Evolutionary conservation across 92 coral and sea anemone genomes (phyloP), one percentile per base, ranked within the genome.

Genomic region (Umimayanthus chanpuru): DNA sequence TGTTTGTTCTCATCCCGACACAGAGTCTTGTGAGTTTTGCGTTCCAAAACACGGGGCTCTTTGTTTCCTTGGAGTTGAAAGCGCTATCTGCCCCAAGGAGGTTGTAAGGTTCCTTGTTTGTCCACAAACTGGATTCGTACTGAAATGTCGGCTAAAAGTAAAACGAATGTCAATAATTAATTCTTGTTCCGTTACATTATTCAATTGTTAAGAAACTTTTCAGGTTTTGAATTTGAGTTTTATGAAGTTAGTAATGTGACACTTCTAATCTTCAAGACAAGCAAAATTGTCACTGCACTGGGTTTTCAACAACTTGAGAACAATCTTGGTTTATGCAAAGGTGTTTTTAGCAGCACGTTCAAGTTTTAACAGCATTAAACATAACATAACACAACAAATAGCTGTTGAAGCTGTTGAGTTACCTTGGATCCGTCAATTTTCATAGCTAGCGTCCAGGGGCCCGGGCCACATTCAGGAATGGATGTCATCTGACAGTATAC

Each of bases 361-460:
- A 53, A 11, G 18, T 53, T 12, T 53, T 15, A 15, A 53, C 20
- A 53, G 2, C 14, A 53, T 53, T 53, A 15, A 32, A 2, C n/a
- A 77, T 56, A n/a, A 77, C 20, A 53, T 53, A 53, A 25, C 25
- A 43, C 2, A 32, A 32, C 36, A 32, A 32, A 32, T 77, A 36
- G 65, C 10, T 74, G 44, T 77, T 44, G 11, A 47, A 12, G 5
- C 73, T 2, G 2, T n/a, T 68, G 12, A 67, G 14, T 76, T 56
- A 86, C 89, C 74, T 73, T 73, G 38, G 84, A 49, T 28, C 89
- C 89, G 30, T 87, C 30, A 25, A 87, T 87, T 39, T 87, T 87
- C 84, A 87, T 77, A 67, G 84, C 89, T 81, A 87, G 85, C 15
- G 89, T 87, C 89, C 89, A 87, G 36, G 89, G 89, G 32, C 89